A percentile compares a stretch with the other conserved stretches of the same genome.
These are phyloP conservation scores for Helobdella robusta DNA, from an alignment of 2,888 invertebrate species.

Conservation along the genomic window DNA sequence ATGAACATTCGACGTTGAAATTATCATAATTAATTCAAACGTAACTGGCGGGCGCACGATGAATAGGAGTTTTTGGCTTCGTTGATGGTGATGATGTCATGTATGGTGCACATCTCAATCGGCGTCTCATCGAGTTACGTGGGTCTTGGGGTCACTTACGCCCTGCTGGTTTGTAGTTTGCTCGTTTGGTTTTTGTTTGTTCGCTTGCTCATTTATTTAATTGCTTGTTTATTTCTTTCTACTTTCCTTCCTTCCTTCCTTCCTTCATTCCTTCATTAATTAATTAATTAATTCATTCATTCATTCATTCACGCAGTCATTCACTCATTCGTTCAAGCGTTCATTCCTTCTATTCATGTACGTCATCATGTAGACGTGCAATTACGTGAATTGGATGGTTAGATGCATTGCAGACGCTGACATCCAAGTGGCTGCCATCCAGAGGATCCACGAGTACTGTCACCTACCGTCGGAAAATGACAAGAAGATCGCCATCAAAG, in stretches of 20 bases:
- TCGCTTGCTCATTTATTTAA: too few species aligned
- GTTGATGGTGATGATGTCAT: constrained; percentile 28
- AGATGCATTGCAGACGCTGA: constrained; percentile 72
- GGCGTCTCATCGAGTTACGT: constrained; percentile 26
- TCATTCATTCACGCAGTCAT: too few species aligned
- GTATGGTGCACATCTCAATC: constrained; percentile 23
- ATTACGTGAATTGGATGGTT: constrained; percentile 67
- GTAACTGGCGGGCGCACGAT: too few species aligned
- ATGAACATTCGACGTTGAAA: too few species aligned
- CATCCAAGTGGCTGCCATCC: constrained; percentile 70
- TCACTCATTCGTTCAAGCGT: too few species aligned
- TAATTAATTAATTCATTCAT: too few species aligned
- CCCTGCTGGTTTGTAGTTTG: constrained; percentile 29
- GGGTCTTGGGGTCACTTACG: constrained; percentile 31
- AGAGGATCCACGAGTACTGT: constrained; percentile 57
- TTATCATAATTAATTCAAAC: too few species aligned
- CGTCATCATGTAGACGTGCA: constrained; percentile 18
- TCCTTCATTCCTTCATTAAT: too few species aligned
- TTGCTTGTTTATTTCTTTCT: too few species aligned
- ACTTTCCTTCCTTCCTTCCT: too few species aligned
- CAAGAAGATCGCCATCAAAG: not conserved
- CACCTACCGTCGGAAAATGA: constrained; percentile 26
- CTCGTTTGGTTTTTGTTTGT: not conserved
- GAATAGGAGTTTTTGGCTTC: constrained; percentile 32
- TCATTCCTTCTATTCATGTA: too few species aligned